A percentile compares a stretch with the other conserved stretches of the same genome.
phyloP scores from a whole-genome alignment of 92 coral and sea anemone genomes.

The Palythoa grandis region DNA sequence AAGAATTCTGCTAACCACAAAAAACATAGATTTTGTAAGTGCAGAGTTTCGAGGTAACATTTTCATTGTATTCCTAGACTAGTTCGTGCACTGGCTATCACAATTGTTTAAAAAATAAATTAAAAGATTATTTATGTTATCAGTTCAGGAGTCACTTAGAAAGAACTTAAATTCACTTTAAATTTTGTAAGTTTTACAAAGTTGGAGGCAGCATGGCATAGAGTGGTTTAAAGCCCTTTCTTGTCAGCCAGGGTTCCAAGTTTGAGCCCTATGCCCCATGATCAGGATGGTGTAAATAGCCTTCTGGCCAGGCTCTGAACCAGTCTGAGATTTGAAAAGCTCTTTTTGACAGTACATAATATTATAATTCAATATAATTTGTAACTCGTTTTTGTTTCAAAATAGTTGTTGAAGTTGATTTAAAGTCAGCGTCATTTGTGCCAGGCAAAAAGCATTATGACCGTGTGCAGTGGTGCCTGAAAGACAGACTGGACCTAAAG shows the following conservation, averaged over 20 bases:
- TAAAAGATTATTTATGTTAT: no score
- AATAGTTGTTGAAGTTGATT: conserved; percentile 83
- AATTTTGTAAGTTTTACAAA: neutral
- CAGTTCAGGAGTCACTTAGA: no score
- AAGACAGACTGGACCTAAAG: conserved; percentile 65
- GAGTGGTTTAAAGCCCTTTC: no score
- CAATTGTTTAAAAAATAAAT: no score
- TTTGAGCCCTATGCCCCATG: no score
- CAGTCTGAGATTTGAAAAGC: no score
- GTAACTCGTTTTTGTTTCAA: neutral
- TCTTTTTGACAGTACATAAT: neutral
- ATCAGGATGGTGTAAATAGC: no score
- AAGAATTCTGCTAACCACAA: conserved; percentile 84
- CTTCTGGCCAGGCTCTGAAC: no score
- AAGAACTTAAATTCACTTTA: no score
- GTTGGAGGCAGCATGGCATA: neutral
- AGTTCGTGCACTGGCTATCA: no score
- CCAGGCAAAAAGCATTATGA: conserved; percentile 84
- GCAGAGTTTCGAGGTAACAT: neutral
- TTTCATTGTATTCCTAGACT: neutral
- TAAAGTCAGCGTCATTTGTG: conserved; percentile 74
- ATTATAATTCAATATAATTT: neutral
- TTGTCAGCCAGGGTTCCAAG: neutral
- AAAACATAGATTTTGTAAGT: conserved; percentile 90
- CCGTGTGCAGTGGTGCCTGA: conserved; percentile 83